Base-by-base conservation (phyloP, 2,797 vertebrate genomes). In the Cyclopterus lumpus region DNA sequence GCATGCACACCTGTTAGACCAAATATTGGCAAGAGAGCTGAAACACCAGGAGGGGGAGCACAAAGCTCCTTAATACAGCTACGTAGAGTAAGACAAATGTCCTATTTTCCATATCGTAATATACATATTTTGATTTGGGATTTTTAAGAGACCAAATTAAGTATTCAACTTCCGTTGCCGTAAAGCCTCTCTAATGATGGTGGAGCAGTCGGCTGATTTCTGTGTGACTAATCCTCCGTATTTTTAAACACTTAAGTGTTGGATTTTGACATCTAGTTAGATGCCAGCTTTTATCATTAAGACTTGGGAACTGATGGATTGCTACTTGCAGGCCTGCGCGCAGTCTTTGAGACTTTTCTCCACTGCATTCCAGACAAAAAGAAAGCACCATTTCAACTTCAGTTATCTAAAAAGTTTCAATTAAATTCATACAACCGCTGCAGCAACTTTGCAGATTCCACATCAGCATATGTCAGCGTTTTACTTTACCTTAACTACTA, bases 401-500 rank as follows among this genome's bases (percentile, higher is more conserved):
- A 67, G 38, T 42, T 46, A 64, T 67, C n/a, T 9, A 32, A 30
- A 60, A 34, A 18, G 44, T 67, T 69, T 59, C 36, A 28, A 32
- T 68, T 20, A 40, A 46, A 28, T 20, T 38, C 7, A 16, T 34
- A 38, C 20, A 70, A 22, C 38, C 11, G 7, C 20, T 40, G 40
- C 70, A 67, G 57, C 22, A 40, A 26, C 48, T 77, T 54, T 48
- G 30, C 14, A 67, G 22, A 54, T 67, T 46, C 54, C 16, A 38
- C 62, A 70, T 64, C 18, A 5, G 18, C 5, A 5, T 22, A 63
- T 1, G 32, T 71, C 62, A 57, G 54, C 28, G 20, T 22, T 66
- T 40, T 7, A 26, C 24, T 53, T 16, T 8, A 8, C n/a, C 30
- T 8, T 46, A 16, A n/a, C n/a, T 28, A 36, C 28, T 11, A 60